Evolutionary conservation across 2,888 invertebrate species (phyloP), one percentile per base, ranked within the genome.

Genomic region (Oscheius sp.): DNA sequence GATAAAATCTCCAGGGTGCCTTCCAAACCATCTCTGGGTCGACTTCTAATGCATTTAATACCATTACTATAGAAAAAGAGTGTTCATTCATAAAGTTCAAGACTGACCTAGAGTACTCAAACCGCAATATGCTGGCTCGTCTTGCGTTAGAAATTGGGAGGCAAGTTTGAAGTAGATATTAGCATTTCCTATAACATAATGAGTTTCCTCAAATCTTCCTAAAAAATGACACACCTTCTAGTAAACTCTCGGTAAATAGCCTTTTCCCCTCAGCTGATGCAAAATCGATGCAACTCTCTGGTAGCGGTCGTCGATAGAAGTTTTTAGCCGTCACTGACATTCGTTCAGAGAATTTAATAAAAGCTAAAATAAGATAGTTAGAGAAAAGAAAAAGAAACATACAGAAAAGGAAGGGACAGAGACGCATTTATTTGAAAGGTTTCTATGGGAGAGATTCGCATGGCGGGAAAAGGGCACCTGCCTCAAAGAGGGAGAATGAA

Each of bases 111-210:
- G 78, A 1, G 87, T 87, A 24, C 87, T 85, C 17, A 87, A 80
- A n/a, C 87, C 88, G 72, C 88, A 87, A 73, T 82, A 87, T 0
- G 87, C 86, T 6, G 87, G 87, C 41, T 87, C 87, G 66, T 87
- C 87, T 69, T 87, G 87, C 0, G 88, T 88, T 3, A 86, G 75
- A 62, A 87, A 87, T 79, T 87, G 87, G 5, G 87, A 76, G 0
- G 87, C 86, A 12, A 88, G 75, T 62, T 85, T 82, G 75, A 87
- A 87, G 73, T 87, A 87, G 49, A 86, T 84, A 17, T 84, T 83
- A 75, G 87, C 86, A 68, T 83, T 72, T 14, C 87, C 87, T 63
- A 78, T 8, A 72, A 68, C 67, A 17, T 24, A 51, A 20, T 4
- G 24, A 9, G n/a, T n/a, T n/a, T n/a, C n/a, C n/a, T n/a, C n/a